Evolutionary conservation across 2,888 invertebrate genomes (phyloP).

Genomic region (Sesia bembeciformis): DNA sequence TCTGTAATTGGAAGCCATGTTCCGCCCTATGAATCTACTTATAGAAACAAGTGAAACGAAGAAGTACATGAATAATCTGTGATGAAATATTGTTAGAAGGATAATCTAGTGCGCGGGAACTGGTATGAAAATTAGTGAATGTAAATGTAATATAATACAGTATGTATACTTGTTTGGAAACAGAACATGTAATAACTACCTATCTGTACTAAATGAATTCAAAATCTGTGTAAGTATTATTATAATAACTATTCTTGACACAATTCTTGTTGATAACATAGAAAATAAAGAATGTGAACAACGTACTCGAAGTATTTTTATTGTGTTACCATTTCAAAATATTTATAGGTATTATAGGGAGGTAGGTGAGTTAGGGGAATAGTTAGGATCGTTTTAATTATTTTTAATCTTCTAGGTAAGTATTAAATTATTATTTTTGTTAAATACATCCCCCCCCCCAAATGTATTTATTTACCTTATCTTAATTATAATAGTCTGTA

Average conservation of each 20-base stretch:
- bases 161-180: constrained; percentile 45
- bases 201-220: background rate
- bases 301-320: constrained; percentile 9
- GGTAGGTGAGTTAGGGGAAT: background rate
- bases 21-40: constrained; percentile 42
- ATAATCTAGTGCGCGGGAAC: constrained; percentile 40
- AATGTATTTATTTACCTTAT: too few species aligned
- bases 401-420: too few species aligned
- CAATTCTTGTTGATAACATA: constrained; percentile 66
- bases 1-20: constrained; percentile 22
- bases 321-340: background rate
- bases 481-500: too few species aligned
- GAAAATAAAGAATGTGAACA: constrained; percentile 63
- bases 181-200: constrained; percentile 31
- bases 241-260: constrained; percentile 65
- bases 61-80: constrained; percentile 69
- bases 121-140: constrained; percentile 36
- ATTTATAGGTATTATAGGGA: background rate
- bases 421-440: too few species aligned
- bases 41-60: constrained; percentile 34
- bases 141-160: constrained; percentile 35
- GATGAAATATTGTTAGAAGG: constrained; percentile 61
- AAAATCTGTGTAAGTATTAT: constrained; percentile 58
- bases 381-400: too few species aligned
- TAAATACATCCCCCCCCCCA: too few species aligned